Base-by-base conservation (phyloP, 2,888 invertebrate species). In the Thyatira batis region DNA sequence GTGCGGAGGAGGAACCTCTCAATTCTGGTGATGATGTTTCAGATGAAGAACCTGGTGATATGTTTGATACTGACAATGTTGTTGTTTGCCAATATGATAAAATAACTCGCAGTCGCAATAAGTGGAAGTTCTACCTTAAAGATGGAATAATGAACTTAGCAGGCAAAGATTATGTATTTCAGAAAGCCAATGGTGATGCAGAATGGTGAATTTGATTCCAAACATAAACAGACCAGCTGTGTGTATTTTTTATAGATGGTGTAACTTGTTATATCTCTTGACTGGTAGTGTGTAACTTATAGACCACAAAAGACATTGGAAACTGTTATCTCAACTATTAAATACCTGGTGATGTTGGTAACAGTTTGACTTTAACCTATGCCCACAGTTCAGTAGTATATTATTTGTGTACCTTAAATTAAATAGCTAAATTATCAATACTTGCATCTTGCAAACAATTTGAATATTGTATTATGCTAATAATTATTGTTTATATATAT, bases 41-140 rank as follows among this genome's bases (percentile, higher is more conserved):
- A 49, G 99, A 99, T 82, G 99, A 98, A 76, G 97, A 98, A 80
- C 96, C 97, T 0, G 94, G 95, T 60, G 98, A 99, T 85, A 94
- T 99, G 82, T 99, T 99, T 92, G 99, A 99, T 76, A 98, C 99
- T 44, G 99, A 99, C 72, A 99, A 99, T 93, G 99, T 99, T 55
- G 98, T 99, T 60, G 99, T 99, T 57, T 99, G 99, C 87, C 99
- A 99, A 89, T 99, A 99, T 92, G 99, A 99, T 92, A 99, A 99
- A 97, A 98, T 99, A 59, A 98, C 98, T 63, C 95, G 99, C 84
- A 98, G 97, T 85, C 95, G 99, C 77, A 99, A 98, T 89, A 98
- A 98, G 89, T 99, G 99, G 99, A 99, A 99, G 93, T 99, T 99
- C 87, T 97, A 98, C 87, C 93, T 99, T 63, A 99, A 99, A 92